Base-by-base conservation (phyloP, 2,113 vertebrate genomes). In the Alaudala cheleensis region DNA sequence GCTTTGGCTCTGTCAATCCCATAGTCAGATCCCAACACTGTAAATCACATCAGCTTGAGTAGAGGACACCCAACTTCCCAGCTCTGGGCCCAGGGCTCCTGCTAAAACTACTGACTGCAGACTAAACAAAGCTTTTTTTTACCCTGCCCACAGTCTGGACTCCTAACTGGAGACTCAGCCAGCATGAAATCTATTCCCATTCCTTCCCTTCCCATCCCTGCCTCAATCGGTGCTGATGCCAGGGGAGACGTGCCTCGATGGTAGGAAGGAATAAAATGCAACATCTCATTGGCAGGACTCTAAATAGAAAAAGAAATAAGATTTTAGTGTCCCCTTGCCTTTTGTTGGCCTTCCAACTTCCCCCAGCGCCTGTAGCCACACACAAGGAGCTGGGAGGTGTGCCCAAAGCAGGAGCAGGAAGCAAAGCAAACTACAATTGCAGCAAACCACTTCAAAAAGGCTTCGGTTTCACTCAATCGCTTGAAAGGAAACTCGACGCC, bases 361-460 rank as follows among this genome's bases (percentile, higher is more conserved):
- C 65, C 53, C 57, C 29, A 19, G 25, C 0, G 25, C 72, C 37
- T 39, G 29, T 4, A 89, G 69, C 65, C 91, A 85, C 78, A 89
- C 61, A 85, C 62, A 76, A 50, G 5, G 17, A 15, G 33, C 50
- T 0, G 1, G 88, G 79, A 95, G 81, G 72, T 74, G 70, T 53
- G 84, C 86, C 78, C 87, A 85, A 50, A 89, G 87, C 58, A 45
- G 5, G 17, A 92, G 82, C 78, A 93, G 70, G 89, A 97, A 97
- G 77, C 61, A 79, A 89, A 65, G 42, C 44, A 45, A 92, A 64
- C 18, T 79, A 39, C 24, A 10, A 79, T 44, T 49, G 82, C 70
- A 97, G 40, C 49, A 82, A 95, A 79, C 81, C 73, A 80, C 94
- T 95, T 95, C 91, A 92, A 77, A 89, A 95, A 89, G 73, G 31